Conservation (phyloP, 2,113 vertebrate genomes). For the Hemibagrus wyckioides region DNA sequence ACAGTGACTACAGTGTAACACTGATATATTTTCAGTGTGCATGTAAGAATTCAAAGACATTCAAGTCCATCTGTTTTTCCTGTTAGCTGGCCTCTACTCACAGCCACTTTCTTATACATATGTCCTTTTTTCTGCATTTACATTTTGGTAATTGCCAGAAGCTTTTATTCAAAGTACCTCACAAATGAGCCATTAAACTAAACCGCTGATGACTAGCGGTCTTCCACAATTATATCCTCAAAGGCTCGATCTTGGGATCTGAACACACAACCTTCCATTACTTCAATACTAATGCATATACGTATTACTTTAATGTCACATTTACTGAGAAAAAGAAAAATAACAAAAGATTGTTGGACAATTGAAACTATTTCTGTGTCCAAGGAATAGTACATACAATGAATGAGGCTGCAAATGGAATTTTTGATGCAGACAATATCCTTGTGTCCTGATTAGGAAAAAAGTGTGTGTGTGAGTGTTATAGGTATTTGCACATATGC, state of each 20-base stretch:
- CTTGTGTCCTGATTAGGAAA: background rate
- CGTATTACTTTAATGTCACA: too few relatives aligned
- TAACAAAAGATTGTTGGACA: background rate
- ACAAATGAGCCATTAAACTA: slow-evolving; percentile 11
- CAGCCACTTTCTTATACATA: background rate
- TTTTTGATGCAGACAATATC: background rate
- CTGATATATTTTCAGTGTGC: background rate
- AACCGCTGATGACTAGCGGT: background rate
- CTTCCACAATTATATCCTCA: background rate
- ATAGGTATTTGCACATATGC: background rate
- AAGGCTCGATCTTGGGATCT: background rate
- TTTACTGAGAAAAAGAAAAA: background rate
- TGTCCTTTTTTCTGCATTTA: background rate
- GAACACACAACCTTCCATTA: background rate
- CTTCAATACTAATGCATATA: too few relatives aligned
- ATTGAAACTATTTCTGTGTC: background rate
- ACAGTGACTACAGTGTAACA: background rate
- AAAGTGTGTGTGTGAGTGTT: background rate
- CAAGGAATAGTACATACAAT: background rate
- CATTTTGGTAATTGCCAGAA: background rate
- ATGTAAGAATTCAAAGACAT: slow-evolving; percentile 18
- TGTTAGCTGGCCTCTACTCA: background rate
- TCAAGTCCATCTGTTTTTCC: slow-evolving; percentile 39
- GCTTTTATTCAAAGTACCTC: background rate
- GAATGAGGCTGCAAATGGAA: background rate